A percentile compares a stretch with the other conserved stretches of the same genome.
Evolutionary conservation across 2,888 invertebrate species (phyloP).

Genomic region (Caenorhabditis parvicauda): DNA sequence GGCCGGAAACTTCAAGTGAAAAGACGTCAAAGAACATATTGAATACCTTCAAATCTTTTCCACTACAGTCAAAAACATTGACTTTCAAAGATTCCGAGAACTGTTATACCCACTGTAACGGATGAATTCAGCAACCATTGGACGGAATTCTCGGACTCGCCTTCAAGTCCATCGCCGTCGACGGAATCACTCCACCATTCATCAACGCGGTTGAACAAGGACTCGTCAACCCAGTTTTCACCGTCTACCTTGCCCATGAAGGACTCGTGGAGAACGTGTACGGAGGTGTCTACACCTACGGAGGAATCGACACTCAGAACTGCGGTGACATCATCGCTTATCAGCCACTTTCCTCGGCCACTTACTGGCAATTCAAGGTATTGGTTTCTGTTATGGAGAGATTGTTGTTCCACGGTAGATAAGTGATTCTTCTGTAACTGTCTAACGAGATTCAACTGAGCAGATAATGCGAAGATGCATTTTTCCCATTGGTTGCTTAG

Average conservation of each 20-base stretch:
- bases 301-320: conserved; percentile 43
- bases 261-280: conserved; percentile 34
- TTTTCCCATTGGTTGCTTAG: no score
- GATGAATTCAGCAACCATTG: conserved; percentile 25
- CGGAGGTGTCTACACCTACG: conserved; percentile 46
- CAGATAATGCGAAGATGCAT: no score
- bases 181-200: conserved; percentile 41
- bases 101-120: background rate
- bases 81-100: background rate
- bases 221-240: conserved; percentile 49
- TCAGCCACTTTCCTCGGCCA: conserved; percentile 43
- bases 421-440: background rate
- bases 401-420: background rate
- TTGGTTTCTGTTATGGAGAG: no score
- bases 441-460: no score
- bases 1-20: no score
- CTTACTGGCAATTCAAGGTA: conserved; percentile 47
- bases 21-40: no score
- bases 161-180: conserved; percentile 44
- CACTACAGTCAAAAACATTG: background rate
- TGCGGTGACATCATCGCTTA: conserved; percentile 43
- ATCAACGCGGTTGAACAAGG: conserved; percentile 41
- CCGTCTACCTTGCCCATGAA: conserved; percentile 45
- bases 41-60: no score
- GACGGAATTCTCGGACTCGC: conserved; percentile 45